A percentile compares a stretch with the other conserved stretches of the same genome.
Evolutionary conservation across 2,797 vertebrate species (phyloP).

Genomic region (Cossypha niveicapilla): DNA sequence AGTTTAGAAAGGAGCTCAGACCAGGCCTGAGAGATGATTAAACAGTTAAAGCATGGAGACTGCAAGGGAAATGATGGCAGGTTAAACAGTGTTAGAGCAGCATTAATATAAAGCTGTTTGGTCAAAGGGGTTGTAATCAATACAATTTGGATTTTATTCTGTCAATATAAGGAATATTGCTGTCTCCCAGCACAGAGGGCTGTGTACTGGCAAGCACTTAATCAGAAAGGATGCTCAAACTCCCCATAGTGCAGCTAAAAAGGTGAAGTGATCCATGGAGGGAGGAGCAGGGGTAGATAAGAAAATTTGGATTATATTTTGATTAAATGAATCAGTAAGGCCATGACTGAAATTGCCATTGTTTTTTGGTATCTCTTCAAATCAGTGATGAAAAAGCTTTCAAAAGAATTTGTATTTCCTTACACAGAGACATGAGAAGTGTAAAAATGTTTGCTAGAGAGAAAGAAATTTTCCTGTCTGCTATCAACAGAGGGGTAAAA

Average conservation of each 20-base stretch:
- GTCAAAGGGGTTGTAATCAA: not conserved
- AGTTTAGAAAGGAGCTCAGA: not conserved
- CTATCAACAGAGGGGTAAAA: not conserved
- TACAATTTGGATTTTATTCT: not conserved
- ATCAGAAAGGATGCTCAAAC: not conserved
- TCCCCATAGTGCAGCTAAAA: accelerated
- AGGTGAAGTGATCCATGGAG: not conserved
- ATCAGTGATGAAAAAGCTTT: not conserved
- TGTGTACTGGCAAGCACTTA: not conserved
- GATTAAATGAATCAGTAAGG: not conserved
- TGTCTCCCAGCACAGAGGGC: not conserved
- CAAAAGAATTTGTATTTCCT: not conserved
- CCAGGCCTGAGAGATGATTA: not conserved
- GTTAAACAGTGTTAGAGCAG: not conserved
- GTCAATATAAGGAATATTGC: not conserved
- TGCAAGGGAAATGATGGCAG: not conserved
- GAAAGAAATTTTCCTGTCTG: not conserved
- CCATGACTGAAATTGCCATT: not conserved
- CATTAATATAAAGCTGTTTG: not conserved
- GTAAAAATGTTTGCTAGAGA: not conserved
- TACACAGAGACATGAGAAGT: not conserved
- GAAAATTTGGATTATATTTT: not conserved
- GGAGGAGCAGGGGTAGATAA: not conserved
- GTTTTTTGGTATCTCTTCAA: not conserved
- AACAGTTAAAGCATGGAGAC: not conserved